Percentiles rank a stretch among this genome's conserved stretches.
These are phyloP conservation scores for Stylophora pistillata DNA, from an alignment of 64 coral and sea anemone genomes.

Conservation along the genomic window DNA sequence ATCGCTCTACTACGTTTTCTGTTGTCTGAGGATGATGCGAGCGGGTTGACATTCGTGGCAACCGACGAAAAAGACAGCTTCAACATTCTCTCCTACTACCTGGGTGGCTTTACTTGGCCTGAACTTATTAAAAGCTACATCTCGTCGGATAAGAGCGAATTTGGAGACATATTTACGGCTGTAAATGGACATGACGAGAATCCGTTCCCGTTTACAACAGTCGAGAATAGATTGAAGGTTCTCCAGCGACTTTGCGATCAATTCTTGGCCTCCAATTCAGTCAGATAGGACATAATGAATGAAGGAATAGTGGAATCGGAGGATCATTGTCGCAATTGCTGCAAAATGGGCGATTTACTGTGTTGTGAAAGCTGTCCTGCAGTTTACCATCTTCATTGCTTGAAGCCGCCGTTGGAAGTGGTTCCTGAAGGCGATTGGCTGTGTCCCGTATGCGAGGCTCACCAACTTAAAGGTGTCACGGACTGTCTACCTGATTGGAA, in stretches of 20 bases:
- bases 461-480: constrained; percentile 92
- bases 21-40: constrained; percentile 89
- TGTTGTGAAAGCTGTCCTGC: constrained; percentile 96
- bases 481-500: constrained; percentile 84
- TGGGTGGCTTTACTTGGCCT: constrained; percentile 97
- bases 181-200: constrained; percentile 54
- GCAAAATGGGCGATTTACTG: constrained; percentile 98
- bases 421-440: constrained; percentile 99
- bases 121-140: constrained; percentile 92
- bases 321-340: constrained; percentile 96
- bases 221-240: constrained; percentile 75
- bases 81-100: constrained; percentile 83
- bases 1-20: constrained; percentile 83
- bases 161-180: constrained; percentile 60
- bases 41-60: constrained; percentile 89
- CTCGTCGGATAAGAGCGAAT: constrained; percentile 84
- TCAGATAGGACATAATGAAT: constrained; percentile 94
- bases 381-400: constrained; percentile 97
- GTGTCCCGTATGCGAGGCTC: constrained; percentile 90
- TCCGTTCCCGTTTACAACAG: constrained; percentile 87
- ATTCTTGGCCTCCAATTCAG: constrained; percentile 90
- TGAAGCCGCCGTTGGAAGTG: constrained; percentile 95
- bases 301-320: constrained; percentile 96
- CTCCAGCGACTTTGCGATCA: constrained; percentile 86
- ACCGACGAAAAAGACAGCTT: constrained; percentile 98